Base-by-base conservation (phyloP, 37 sponge, comb jelly and placozoan genomes). In the Spongia lamella region DNA sequence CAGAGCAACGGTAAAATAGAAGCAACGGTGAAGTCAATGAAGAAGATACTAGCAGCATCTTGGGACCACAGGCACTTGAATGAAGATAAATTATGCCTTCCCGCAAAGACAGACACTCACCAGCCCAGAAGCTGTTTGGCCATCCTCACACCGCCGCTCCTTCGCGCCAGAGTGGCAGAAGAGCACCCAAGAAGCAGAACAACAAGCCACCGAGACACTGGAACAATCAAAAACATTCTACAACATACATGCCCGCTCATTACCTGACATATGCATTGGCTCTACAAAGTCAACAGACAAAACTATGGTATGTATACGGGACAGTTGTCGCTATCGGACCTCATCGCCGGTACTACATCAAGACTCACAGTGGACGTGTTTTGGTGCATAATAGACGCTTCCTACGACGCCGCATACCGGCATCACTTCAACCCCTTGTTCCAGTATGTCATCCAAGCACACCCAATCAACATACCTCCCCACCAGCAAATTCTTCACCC, bases 1-100 rank as follows among this genome's bases (percentile, higher is more conserved):
- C 67, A 66, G 38, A 66, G 67, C 38, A 66, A 66, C n/a, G 67
- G 67, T 16, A 66, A 66, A 31, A n/a, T n/a, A 14, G 67, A 66
- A 22, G 35, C 67, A 17, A 33, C 67, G 13, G 67, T 66, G 6
- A 66, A 66, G 38, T 66, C 67, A 7, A 66, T 66, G 67, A 66
- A 66, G 67, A 66, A 66, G 35, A 15, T 66, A 31, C 43, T 69
- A 15, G 27, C 39, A 47, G 70, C 53, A 69, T 9, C 53, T 6
- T 69, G 53, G 70, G 50, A 13, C 14, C 29, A 53, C 53, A 16
- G 5, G 14, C 51, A 21, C 51, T 24, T 69, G 27, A 29, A 69
- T 49, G 53, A 39, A 9, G 7, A 22, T 16, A 66, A 66, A n/a
- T 22, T 66, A 66, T 40, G 13, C 67, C 67, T n/a, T 66, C 67